These are phyloP conservation scores for Leptinotarsa haldemani DNA, from an alignment of 2,888 invertebrate genomes.

Conservation along the genomic window DNA sequence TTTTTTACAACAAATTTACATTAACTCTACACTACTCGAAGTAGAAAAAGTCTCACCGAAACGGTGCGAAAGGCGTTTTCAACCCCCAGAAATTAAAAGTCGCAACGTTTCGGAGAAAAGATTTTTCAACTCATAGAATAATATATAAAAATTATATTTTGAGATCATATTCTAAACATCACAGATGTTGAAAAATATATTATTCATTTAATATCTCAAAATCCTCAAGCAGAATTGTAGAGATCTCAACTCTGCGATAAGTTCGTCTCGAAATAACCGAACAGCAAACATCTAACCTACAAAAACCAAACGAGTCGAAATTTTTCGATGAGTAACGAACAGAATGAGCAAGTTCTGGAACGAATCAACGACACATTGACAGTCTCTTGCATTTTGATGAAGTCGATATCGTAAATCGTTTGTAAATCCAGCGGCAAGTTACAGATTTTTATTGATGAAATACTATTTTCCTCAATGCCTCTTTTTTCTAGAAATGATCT, in stretches of 20 bases:
- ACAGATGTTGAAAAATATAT: conserved; percentile 71
- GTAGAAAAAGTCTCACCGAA: conserved; percentile 29
- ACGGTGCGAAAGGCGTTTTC: conserved; percentile 13
- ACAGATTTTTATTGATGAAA: no score
- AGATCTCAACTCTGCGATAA: conserved; percentile 54
- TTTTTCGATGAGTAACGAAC: not conserved
- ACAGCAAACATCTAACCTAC: conserved; percentile 31
- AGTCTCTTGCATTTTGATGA: not conserved
- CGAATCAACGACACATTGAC: not conserved
- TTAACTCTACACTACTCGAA: conserved; percentile 45
- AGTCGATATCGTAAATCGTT: no score
- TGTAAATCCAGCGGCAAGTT: no score
- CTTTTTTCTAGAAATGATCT: no score
- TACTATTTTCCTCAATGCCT: no score
- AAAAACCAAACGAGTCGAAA: conserved; percentile 31
- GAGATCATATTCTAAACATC: conserved; percentile 75
- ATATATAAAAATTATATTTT: conserved; percentile 55
- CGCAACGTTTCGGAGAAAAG: conserved; percentile 30
- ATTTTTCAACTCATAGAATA: conserved; percentile 46
- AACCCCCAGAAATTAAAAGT: not conserved
- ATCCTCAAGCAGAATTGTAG: conserved; percentile 54
- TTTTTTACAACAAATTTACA: conserved; percentile 59
- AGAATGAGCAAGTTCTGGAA: not conserved
- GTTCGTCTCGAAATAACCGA: conserved; percentile 35
- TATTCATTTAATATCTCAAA: conserved; percentile 54